Percentiles rank a stretch among this genome's conserved stretches.
These are phyloP conservation scores for Sandelia bainsii DNA, from an alignment of 2,797 vertebrate genomes.

Conservation along the genomic window DNA sequence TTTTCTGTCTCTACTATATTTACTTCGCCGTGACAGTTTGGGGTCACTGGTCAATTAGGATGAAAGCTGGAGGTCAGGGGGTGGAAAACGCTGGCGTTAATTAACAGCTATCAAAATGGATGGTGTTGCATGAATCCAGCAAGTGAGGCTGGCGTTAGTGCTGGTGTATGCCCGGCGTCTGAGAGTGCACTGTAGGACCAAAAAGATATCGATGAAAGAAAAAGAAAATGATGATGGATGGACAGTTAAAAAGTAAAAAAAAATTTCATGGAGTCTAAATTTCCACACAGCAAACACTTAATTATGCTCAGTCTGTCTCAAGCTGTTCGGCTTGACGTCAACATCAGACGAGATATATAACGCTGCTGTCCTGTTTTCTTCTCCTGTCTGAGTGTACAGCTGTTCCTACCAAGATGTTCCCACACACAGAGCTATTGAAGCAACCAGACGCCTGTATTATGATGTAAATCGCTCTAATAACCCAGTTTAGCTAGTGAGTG, in stretches of 20 bases:
- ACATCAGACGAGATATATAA: constrained; percentile 65
- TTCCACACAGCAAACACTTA: constrained; percentile 30
- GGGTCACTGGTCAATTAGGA: constrained; percentile 62
- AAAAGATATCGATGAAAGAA: constrained; percentile 3
- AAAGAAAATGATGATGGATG: constrained; percentile 9
- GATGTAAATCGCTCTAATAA: constrained; percentile 89
- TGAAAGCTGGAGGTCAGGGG: constrained; percentile 53
- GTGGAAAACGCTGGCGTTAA: constrained; percentile 60
- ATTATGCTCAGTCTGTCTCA: constrained; percentile 27
- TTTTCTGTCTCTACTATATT: constrained; percentile 54
- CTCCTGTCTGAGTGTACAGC: constrained; percentile 76
- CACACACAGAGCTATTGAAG: constrained; percentile 79
- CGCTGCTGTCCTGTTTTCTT: constrained; percentile 53
- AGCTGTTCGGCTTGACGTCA: constrained; percentile 47
- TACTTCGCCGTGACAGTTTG: constrained; percentile 69
- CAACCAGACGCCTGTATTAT: constrained; percentile 82
- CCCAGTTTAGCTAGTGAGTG: constrained; percentile 82
- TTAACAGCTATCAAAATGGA: constrained; percentile 51
- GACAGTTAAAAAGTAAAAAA: constrained; percentile 29
- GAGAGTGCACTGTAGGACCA: neutral
- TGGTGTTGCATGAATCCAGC: constrained; percentile 38
- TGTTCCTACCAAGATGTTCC: constrained; percentile 80
- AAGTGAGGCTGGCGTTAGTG: constrained; percentile 30
- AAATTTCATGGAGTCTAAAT: constrained; percentile 7
- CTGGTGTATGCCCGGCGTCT: constrained; percentile 38